Base-by-base conservation (phyloP, 1,140 invertebrate species). In the Aphelinus certus region DNA sequence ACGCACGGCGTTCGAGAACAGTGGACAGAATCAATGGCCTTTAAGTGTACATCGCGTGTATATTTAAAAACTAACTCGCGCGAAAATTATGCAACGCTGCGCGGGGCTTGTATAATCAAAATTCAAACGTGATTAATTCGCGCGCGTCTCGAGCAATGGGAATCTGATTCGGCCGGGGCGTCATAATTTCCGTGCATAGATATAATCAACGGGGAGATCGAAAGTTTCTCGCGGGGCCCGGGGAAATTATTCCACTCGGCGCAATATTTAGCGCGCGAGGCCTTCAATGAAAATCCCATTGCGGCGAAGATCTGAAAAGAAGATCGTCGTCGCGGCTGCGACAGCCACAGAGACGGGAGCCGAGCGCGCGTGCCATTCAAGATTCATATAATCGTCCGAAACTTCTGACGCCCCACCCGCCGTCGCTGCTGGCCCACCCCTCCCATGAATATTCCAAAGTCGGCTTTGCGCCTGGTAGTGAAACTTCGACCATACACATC, bases 341-440 rank as follows among this genome's bases (percentile, higher is more conserved):
- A 43, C 51, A 26, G 49, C 9, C 51, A 26, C 42, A 45, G 1
- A 1, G 43, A 43, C 26, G 42, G 0, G 7, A 42, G 43, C 48
- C 43, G 1, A 60, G n/a, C 48, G 26, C n/a, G 5, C 6, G 48
- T 46, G 48, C 60, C n/a, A 72, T 72, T 72, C 45, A 65, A 72
- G 9, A 65, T 69, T 69, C 70, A 65, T 71, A 64, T 64, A 73
- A 73, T 60, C 53, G 63, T 58, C 57, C 46, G 60, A 58, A 67
- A 67, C 9, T 53, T 58, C 3, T 60, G 42, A 48, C 26, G 55
- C 45, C n/a, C 49, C 43, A 10, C 61, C 51, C 53, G 47, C 47
- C 10, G 4, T 2, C 26, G 26, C 6, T 65, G 55, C 57, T 55
- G 51, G 60, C 43, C 48, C 47, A 10, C 49, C 57, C 51, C 61